A percentile compares a stretch with the other conserved stretches of the same genome.
These are phyloP conservation scores for Apamea crenata DNA, from an alignment of 2,888 invertebrate species.

Conservation along the genomic window DNA sequence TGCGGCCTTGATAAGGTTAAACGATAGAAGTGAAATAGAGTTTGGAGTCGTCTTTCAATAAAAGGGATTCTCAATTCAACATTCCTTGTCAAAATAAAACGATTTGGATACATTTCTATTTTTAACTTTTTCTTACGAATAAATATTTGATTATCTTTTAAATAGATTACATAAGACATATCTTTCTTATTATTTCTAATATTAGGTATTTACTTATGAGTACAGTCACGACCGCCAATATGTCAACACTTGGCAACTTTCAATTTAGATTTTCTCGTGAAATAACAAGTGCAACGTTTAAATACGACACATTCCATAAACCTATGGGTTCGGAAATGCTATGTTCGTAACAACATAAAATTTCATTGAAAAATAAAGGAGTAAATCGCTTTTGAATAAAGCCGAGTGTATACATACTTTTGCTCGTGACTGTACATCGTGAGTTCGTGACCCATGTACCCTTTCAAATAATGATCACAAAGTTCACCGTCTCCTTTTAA, in stretches of 20 bases:
- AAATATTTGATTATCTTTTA: background rate
- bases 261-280: no score
- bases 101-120: background rate
- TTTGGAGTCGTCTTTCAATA: slow-evolving; percentile 13
- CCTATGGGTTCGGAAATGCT: no score
- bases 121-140: background rate
- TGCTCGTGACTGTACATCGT: no score
- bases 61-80: slow-evolving; percentile 8
- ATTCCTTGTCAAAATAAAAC: background rate
- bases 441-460: background rate
- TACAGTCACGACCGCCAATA: no score
- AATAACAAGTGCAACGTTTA: no score
- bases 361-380: no score
- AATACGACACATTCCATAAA: no score
- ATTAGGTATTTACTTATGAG: background rate
- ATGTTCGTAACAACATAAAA: no score
- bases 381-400: no score
- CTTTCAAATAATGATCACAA: background rate
- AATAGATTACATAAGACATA: background rate
- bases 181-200: background rate
- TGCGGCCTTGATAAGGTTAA: slow-evolving; percentile 24
- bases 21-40: slow-evolving; percentile 21
- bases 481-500: background rate
- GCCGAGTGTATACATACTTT: no score
- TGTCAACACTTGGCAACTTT: no score